Evolutionary conservation across 2,888 invertebrate genomes (phyloP).

Genomic region (Eledona agricola): DNA sequence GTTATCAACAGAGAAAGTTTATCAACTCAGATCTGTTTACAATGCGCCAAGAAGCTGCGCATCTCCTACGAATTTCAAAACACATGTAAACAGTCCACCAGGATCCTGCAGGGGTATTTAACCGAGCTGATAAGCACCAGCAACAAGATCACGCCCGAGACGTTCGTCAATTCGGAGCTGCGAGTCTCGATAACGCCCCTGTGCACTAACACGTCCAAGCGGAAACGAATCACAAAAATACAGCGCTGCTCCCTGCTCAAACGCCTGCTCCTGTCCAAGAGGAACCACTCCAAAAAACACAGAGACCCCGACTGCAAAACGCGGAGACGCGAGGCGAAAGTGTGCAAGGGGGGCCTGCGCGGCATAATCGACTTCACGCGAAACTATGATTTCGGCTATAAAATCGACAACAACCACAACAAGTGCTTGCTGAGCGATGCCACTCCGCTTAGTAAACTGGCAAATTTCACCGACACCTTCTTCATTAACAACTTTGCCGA

Average conservation of each 20-base stretch:
- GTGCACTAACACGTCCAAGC: constrained; percentile 30
- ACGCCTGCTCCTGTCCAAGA: constrained; percentile 49
- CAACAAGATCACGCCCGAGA: constrained; percentile 46
- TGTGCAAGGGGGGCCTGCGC: constrained; percentile 51
- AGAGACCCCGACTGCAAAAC: constrained; percentile 16
- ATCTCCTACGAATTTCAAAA: constrained; percentile 59
- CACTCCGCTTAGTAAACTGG: constrained; percentile 55
- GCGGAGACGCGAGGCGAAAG: constrained; percentile 10
- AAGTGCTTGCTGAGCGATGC: constrained; percentile 44
- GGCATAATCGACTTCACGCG: constrained; percentile 58
- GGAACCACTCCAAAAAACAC: constrained; percentile 7
- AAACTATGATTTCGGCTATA: constrained; percentile 58
- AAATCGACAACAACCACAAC: constrained; percentile 51
- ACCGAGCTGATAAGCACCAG: constrained; percentile 51
- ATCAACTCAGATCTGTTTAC: constrained; percentile 57
- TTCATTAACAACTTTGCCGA: constrained; percentile 58
- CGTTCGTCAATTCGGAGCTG: constrained; percentile 54
- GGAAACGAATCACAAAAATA: constrained; percentile 58
- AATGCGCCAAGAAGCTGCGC: constrained; percentile 58
- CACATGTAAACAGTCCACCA: constrained; percentile 59
- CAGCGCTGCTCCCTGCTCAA: constrained; percentile 58
- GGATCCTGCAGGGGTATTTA: constrained; percentile 56
- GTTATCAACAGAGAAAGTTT: constrained; percentile 56
- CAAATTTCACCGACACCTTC: constrained; percentile 57
- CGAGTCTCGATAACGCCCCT: constrained; percentile 51